Evolutionary conservation across 2,113 vertebrate species (phyloP), one percentile per base, ranked within the genome.

Genomic region (Anhinga anhinga): DNA sequence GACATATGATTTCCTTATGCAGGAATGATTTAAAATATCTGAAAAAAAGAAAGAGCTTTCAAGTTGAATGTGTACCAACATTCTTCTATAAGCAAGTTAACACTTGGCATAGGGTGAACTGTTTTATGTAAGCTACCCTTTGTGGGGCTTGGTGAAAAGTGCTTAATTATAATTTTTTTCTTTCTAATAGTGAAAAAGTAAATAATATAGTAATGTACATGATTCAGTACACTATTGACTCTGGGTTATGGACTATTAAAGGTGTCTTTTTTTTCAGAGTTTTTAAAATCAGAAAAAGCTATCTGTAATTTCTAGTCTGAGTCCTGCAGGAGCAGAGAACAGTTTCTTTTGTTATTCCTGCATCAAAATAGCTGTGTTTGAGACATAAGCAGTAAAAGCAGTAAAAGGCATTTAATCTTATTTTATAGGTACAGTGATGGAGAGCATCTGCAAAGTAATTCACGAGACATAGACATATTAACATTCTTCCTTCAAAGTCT

Each of bases 231-330:
- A 17, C 14, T 80, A 19, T 9, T 77, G 26, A 16, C 47, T 82
- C 52, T 72, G 15, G 26, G 17, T 7, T 56, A 18, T 17, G 19
- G 12, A 55, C 19, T 78, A 8, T 42, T 55, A 42, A 3, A 5
- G 4, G 19, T 30, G 36, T 11, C 0, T 14, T 40, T 38, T 49
- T 26, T 40, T 42, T 7, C 30, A 13, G 5, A n/a, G 4, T 10
- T 87, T 95, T 86, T 84, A 76, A 67, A 59, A 87, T 71, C 26
- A 38, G 45, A 82, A 85, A 42, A 9, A 27, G 3, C 5, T 83
- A 61, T 55, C 66, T 85, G 14, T 4, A 55, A 10, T 69, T 82
- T 85, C 30, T 65, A 44, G 20, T 52, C 56, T 29, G 13, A 79
- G 14, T 69, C 44, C n/a, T 61, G 18, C 7, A 65, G 32, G 3